Evolutionary conservation across 1,140 invertebrate genomes (phyloP), one percentile per base, ranked within the genome.

Genomic region (Coboldia fuscipes): DNA sequence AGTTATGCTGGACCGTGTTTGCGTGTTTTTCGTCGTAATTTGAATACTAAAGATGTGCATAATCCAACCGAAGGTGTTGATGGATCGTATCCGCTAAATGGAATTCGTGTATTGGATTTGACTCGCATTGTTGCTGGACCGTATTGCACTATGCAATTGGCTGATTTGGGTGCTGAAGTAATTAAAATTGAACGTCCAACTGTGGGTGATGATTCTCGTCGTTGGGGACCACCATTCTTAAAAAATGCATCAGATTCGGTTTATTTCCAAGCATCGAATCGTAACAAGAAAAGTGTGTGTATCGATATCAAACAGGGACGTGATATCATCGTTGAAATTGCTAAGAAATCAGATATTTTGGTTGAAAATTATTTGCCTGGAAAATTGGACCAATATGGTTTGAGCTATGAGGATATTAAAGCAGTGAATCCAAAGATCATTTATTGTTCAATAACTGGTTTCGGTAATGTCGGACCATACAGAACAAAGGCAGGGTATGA

Each of bases 331-430:
- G 63, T 72, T 41, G 64, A 85, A 29, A 54, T 89, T 26, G 76
- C 72, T 9, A 57, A 57, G 32, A 67, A 74, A 40, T 75, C 74
- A 54, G 92, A 97, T 62, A 70, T 97, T 16, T 47, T 97, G 1
- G 65, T 97, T 9, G 92, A 97, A 54, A 97, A 97, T 60, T 97
- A 79, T 58, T 60, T 97, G 1, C 92, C 92, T 12, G 89, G 88
- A 1, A 88, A 86, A 45, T 52, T 97, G 38, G 65, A 72, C 17
- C 54, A 72, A 36, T 61, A 85, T 32, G 71, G 71, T 5, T 53
- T 97, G 30, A 84, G 78, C 16, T 97, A 90, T 54, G 56, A 80
- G 5, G 56, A 72, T 12, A 42, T 97, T 17, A 67, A 64, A 12
- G 45, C 59, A 34, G 45, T 81, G 7, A 77, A 81, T 37, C 82